These are phyloP conservation scores for Agrotis puta DNA, from an alignment of 2,888 invertebrate genomes.

Conservation along the genomic window DNA sequence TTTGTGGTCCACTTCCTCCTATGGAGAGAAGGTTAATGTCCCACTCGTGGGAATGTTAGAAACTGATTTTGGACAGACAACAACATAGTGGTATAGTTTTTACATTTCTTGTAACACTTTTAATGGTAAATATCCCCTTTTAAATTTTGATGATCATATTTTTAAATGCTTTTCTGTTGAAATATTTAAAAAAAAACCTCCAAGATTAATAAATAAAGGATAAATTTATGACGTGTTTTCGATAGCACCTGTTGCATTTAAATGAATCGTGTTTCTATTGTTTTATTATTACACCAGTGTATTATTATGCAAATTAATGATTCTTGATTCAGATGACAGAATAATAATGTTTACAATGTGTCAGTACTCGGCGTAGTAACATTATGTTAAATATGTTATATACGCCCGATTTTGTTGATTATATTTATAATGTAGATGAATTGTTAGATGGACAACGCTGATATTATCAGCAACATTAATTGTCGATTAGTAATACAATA, in stretches of 20 bases:
- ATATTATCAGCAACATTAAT: conserved; percentile 49
- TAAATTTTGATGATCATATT: no score
- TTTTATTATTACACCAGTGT: not conserved
- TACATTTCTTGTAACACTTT: no score
- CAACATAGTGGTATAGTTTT: no score
- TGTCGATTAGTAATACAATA: conserved; percentile 40
- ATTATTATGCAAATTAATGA: conserved; percentile 20
- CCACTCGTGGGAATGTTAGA: not conserved
- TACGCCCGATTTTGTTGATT: not conserved
- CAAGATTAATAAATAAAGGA: no score
- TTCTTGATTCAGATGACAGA: conserved; percentile 1
- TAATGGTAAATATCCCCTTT: no score
- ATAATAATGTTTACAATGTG: conserved; percentile 1
- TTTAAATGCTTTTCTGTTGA: no score
- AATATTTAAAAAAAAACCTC: no score
- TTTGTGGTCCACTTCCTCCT: not conserved
- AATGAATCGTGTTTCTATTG: not conserved
- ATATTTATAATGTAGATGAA: no score
- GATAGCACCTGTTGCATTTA: not conserved
- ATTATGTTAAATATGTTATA: conserved; percentile 2
- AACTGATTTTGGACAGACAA: not conserved
- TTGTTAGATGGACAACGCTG: not conserved
- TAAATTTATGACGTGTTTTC: not conserved
- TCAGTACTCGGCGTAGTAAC: not conserved
- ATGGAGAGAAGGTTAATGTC: not conserved